These are phyloP conservation scores for Drosophila novamexicana DNA, from an alignment of 1,140 invertebrate species.

Conservation along the genomic window DNA sequence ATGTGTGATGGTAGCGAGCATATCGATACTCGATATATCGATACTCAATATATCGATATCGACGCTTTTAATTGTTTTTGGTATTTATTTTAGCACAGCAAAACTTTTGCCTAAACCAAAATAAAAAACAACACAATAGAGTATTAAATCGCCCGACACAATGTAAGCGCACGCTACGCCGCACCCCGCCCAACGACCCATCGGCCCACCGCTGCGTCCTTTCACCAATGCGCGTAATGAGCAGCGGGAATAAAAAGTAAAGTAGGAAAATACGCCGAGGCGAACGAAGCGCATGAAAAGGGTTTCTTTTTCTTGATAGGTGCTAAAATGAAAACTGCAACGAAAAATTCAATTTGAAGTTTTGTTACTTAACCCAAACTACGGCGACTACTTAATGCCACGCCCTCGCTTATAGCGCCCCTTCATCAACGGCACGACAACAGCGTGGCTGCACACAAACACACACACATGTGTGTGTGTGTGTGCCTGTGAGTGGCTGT, in stretches of 20 bases:
- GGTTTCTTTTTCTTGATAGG: constrained; percentile 68
- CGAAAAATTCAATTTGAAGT: constrained; percentile 82
- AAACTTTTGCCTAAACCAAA: constrained; percentile 3
- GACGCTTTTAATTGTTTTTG: constrained; percentile 26
- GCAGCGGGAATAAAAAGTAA: constrained; percentile 15
- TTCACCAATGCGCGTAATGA: constrained; percentile 27
- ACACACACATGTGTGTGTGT: constrained; percentile 40
- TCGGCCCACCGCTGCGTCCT: neutral
- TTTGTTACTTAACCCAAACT: constrained; percentile 81
- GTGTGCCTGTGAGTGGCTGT: constrained; percentile 33
- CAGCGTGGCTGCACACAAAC: constrained; percentile 1
- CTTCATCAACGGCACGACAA: constrained; percentile 35
- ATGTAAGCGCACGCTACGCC: constrained; percentile 19
- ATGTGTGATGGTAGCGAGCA: neutral
- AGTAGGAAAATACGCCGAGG: constrained; percentile 2
- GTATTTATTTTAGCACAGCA: neutral
- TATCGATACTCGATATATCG: neutral
- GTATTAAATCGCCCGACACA: constrained; percentile 40
- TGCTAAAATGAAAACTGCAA: constrained; percentile 78
- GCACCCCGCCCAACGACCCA: neutral
- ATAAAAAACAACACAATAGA: constrained; percentile 25
- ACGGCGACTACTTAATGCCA: constrained; percentile 77
- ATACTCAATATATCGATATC: neutral
- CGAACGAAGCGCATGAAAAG: constrained; percentile 48
- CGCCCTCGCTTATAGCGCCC: constrained; percentile 49